Evolutionary conservation across 2,797 vertebrate genomes (phyloP).

Genomic region (Artibeus jamaicensis): DNA sequence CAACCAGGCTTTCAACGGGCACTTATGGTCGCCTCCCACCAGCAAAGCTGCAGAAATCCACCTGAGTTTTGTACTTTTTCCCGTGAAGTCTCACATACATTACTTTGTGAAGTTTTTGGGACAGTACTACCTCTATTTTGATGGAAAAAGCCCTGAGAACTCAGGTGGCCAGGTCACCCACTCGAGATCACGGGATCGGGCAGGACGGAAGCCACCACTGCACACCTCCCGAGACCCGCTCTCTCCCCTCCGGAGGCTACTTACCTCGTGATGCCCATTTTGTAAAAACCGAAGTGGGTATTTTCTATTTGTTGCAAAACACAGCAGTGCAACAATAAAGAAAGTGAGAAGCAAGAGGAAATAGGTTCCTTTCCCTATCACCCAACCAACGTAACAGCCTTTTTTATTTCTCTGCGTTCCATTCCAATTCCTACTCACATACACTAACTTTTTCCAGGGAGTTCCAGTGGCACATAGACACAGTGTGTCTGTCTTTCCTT

Average conservation of each 20-base stretch:
- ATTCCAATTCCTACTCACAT: background rate
- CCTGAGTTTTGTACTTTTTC: background rate
- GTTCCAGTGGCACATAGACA: background rate
- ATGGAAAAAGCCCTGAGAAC: background rate
- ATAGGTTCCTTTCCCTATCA: background rate
- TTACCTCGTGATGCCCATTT: background rate
- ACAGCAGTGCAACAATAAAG: background rate
- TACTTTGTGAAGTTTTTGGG: background rate
- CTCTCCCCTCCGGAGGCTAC: background rate
- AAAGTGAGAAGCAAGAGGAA: background rate
- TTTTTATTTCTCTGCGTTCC: background rate
- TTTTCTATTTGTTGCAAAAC: background rate
- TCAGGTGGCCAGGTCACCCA: background rate
- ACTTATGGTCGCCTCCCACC: too few species aligned
- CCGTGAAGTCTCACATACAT: background rate
- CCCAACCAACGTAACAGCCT: background rate
- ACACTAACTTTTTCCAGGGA: background rate
- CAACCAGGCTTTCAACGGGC: background rate
- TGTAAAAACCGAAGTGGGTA: background rate
- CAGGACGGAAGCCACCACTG: background rate
- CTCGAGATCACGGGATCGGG: background rate
- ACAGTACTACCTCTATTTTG: background rate
- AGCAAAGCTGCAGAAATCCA: background rate
- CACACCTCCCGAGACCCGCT: background rate
- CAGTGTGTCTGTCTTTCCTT: background rate